A percentile compares a stretch with the other conserved stretches of the same genome.
phyloP scores from a whole-genome alignment of 2,113 vertebrate species.

The Stercorarius parasiticus region DNA sequence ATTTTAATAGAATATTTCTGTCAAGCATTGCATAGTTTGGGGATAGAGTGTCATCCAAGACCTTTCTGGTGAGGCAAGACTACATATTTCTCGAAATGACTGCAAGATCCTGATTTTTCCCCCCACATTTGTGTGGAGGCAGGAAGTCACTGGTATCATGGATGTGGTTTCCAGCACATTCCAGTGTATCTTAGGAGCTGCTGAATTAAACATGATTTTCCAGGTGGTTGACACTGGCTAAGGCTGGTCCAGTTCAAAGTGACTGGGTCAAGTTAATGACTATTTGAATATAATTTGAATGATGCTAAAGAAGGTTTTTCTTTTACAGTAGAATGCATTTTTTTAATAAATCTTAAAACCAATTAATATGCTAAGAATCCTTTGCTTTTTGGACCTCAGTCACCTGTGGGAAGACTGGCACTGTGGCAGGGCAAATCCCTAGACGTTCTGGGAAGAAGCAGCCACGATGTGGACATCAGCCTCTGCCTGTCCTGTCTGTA shows the following conservation, averaged over 20 bases:
- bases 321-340: neutral
- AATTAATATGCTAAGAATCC: neutral
- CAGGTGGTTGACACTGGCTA: neutral
- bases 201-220: neutral
- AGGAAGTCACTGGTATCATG: accelerated
- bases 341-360: neutral
- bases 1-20: neutral
- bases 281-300: neutral
- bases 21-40: neutral
- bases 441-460: neutral
- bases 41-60: neutral
- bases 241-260: neutral
- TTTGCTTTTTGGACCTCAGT: neutral
- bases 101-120: neutral
- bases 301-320: neutral
- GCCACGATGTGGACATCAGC: neutral
- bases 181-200: neutral
- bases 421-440: neutral
- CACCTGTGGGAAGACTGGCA: neutral
- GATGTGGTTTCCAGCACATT: neutral
- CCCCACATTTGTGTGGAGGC: neutral
- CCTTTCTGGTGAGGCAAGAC: neutral
- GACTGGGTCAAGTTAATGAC: neutral
- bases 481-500: neutral
- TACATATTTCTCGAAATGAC: neutral